Conservation (phyloP, 2,797 vertebrate genomes). For the Cyclopterus lumpus region DNA sequence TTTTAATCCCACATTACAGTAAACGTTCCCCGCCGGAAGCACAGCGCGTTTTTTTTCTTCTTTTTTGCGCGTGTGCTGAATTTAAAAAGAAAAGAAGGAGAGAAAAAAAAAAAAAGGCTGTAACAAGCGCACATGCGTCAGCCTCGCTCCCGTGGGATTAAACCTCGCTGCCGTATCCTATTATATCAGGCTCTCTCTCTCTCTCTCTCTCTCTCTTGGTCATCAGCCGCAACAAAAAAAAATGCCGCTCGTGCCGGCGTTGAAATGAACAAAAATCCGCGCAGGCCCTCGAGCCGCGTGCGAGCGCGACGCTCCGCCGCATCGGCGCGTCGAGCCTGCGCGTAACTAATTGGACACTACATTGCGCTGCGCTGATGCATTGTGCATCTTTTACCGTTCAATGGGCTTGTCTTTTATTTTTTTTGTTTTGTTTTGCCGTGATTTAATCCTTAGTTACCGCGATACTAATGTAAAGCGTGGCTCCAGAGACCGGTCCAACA, state of each 20-base stretch:
- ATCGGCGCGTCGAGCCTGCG: background rate
- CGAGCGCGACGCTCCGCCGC: background rate
- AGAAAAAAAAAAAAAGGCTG: too few species aligned
- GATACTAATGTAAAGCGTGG: conserved; percentile 49
- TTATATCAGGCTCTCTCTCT: conserved; percentile 15
- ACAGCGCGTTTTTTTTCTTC: too few species aligned
- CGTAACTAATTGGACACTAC: background rate
- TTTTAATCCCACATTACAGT: conserved; percentile 2
- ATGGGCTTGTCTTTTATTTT: conserved; percentile 55
- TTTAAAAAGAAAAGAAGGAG: too few species aligned
- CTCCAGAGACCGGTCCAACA: conserved; percentile 10
- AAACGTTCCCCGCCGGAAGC: background rate
- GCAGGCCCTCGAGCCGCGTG: conserved; percentile 33
- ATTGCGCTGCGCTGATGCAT: background rate
- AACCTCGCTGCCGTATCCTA: conserved; percentile 46
- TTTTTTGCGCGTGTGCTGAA: background rate
- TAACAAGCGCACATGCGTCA: conserved; percentile 28
- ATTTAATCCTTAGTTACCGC: conserved; percentile 46
- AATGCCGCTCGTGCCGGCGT: conserved; percentile 20
- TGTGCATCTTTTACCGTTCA: background rate
- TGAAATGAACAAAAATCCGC: conserved; percentile 26
- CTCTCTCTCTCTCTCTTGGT: too few species aligned
- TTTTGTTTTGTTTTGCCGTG: background rate
- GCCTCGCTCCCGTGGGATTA: conserved; percentile 55
- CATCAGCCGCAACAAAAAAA: conserved; percentile 42